Evolutionary conservation across 2,888 invertebrate genomes (phyloP), one percentile per base, ranked within the genome.

Genomic region (Heliconius charithonia): DNA sequence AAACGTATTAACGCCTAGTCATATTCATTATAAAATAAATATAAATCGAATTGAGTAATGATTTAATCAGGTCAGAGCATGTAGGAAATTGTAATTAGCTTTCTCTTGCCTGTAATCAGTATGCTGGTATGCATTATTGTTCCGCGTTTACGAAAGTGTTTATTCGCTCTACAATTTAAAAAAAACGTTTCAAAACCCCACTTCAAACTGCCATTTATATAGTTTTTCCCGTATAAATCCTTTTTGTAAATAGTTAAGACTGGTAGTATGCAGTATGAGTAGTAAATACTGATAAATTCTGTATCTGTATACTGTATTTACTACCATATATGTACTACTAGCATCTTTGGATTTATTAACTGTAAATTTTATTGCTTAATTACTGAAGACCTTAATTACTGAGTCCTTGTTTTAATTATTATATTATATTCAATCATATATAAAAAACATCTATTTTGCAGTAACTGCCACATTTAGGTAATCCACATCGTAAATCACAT

Each of bases 61-160:
- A 77, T 62, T 72, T 59, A 80, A 77, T 77, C 77, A 66, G 81
- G 81, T 72, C 81, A 75, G 62, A 80, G 74, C 78, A 81, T 66
- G 76, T 72, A 82, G 78, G 82, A 81, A 81, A 75, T 79, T 76
- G 63, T 80, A 81, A 83, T 80, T 85, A 85, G 90, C 92, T 93
- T 92, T 92, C 92, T 91, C 91, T 89, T 87, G 82, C 82, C 85
- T 85, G 87, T 90, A 89, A 89, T 93, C 89, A 90, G 85, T 91
- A 92, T 91, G 88, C 91, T 87, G 88, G 89, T 85, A 89, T 89
- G 90, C 86, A 85, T 80, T 84, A 83, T 86, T 85, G 86, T 92
- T 92, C 90, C 89, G 89, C 87, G 87, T 89, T 87, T 85, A 90
- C 87, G 91, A 92, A 92, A 91, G 92, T 92, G 89, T 86, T 84